A percentile compares a stretch with the other conserved stretches of the same genome.
phyloP scores from a whole-genome alignment of 2,113 vertebrate genomes.

The Dipodomys spectabilis region DNA sequence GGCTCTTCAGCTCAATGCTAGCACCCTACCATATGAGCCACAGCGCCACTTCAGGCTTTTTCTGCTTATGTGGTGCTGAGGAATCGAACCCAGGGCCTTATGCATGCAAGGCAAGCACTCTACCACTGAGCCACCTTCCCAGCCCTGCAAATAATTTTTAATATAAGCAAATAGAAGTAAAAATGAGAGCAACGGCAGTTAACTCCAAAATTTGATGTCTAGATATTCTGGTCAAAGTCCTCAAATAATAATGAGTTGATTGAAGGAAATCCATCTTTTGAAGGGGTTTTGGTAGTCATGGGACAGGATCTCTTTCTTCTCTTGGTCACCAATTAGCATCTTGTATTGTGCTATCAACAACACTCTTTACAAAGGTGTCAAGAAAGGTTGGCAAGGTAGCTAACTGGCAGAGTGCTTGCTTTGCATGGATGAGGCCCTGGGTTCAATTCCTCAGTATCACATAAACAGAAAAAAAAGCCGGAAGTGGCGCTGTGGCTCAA shows the following conservation, averaged over 20 bases:
- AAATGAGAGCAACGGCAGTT: slow-evolving; percentile 20
- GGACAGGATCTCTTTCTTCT: neutral
- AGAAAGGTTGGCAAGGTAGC: neutral
- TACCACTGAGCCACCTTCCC: too few relatives aligned
- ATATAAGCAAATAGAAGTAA: slow-evolving; percentile 23
- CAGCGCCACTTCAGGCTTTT: neutral
- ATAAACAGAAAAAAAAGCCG: too few relatives aligned
- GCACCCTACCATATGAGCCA: too few relatives aligned
- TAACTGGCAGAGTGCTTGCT: too few relatives aligned
- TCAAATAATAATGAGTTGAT: slow-evolving; percentile 34
- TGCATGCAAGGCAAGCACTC: too few relatives aligned
- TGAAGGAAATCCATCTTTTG: neutral
- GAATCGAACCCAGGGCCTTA: too few relatives aligned
- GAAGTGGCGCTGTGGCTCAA: too few relatives aligned
- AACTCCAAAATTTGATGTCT: neutral
- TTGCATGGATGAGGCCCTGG: too few relatives aligned
- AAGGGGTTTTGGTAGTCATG: neutral
- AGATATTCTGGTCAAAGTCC: neutral
- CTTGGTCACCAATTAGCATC: neutral
- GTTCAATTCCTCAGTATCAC: too few relatives aligned
- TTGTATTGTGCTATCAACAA: neutral
- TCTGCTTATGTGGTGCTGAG: neutral
- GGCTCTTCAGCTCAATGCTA: too few relatives aligned
- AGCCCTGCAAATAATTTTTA: neutral
- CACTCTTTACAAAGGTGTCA: neutral